Percentiles rank a stretch among this genome's conserved stretches.
Evolutionary conservation across 2,797 vertebrate species (phyloP).

Genomic region (Malurus splendens): DNA sequence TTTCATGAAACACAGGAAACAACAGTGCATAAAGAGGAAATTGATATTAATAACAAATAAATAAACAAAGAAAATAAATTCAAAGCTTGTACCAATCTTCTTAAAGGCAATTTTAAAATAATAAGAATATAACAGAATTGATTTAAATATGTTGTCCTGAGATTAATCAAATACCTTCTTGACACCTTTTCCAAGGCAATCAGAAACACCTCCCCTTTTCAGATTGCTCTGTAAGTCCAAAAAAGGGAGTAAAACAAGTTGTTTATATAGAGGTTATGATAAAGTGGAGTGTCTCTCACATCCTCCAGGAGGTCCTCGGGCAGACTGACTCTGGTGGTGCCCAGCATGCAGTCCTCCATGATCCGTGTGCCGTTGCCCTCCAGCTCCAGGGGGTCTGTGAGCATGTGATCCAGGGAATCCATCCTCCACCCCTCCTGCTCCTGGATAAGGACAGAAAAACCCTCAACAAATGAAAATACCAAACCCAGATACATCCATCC

Average conservation of each 20-base stretch:
- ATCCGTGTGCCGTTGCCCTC: constrained; percentile 74
- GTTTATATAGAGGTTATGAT: accelerated
- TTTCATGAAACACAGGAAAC: neutral
- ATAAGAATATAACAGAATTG: accelerated
- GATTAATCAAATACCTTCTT: neutral
- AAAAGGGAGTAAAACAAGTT: accelerated
- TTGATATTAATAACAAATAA: neutral
- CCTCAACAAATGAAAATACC: neutral
- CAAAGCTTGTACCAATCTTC: neutral
- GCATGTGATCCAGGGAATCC: constrained; percentile 90
- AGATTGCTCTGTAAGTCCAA: neutral
- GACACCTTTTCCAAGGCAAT: neutral
- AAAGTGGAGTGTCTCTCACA: constrained; percentile 68
- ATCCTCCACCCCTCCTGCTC: constrained; percentile 58
- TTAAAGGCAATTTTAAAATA: neutral
- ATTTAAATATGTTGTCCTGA: neutral
- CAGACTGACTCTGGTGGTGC: constrained; percentile 83
- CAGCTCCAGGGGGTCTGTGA: constrained; percentile 86
- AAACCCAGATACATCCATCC: accelerated
- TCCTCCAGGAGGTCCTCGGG: constrained; percentile 94
- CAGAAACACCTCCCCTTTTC: neutral
- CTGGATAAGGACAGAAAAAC: neutral
- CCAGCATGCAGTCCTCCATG: constrained; percentile 94
- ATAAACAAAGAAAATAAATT: neutral
- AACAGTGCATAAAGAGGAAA: accelerated